Conservation (phyloP, 1,140 invertebrate genomes). For the Marisa cornuarietis region DNA sequence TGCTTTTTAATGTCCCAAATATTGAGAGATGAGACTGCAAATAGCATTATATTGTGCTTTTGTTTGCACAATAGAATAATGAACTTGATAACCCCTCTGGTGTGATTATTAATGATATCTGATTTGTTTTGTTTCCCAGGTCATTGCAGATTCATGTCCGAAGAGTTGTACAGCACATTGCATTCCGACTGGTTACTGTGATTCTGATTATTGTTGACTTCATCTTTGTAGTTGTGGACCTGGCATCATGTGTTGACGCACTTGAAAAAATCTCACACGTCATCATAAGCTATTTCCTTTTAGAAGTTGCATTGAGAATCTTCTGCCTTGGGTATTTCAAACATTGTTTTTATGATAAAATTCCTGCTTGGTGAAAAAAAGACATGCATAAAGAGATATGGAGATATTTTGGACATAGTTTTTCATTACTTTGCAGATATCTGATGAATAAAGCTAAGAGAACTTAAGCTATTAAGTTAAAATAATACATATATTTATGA, state of each 20-base stretch:
- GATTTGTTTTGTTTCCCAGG: constrained; percentile 42
- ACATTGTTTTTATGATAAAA: neutral
- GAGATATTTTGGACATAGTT: too few relatives aligned
- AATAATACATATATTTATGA: too few relatives aligned
- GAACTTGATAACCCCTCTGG: too few relatives aligned
- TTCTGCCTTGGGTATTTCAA: constrained; percentile 62
- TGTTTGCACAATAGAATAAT: too few relatives aligned
- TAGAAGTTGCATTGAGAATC: constrained; percentile 64
- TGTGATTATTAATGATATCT: too few relatives aligned
- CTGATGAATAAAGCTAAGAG: too few relatives aligned
- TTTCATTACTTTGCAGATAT: too few relatives aligned
- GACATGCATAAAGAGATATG: neutral
- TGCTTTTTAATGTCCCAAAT: too few relatives aligned
- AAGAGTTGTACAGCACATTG: constrained; percentile 54
- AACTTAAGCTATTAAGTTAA: too few relatives aligned
- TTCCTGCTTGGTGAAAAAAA: neutral
- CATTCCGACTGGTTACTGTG: constrained; percentile 57
- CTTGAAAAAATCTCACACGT: constrained; percentile 60
- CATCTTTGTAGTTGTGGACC: constrained; percentile 62
- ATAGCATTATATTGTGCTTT: too few relatives aligned
- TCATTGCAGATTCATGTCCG: constrained; percentile 35
- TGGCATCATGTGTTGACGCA: constrained; percentile 44
- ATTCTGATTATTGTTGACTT: constrained; percentile 66
- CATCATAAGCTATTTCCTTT: constrained; percentile 65
- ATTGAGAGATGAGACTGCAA: too few relatives aligned